A percentile compares a stretch with the other conserved stretches of the same genome.
Conservation (phyloP, 2,113 vertebrate species). For the Corythoichthys haematopterus region DNA sequence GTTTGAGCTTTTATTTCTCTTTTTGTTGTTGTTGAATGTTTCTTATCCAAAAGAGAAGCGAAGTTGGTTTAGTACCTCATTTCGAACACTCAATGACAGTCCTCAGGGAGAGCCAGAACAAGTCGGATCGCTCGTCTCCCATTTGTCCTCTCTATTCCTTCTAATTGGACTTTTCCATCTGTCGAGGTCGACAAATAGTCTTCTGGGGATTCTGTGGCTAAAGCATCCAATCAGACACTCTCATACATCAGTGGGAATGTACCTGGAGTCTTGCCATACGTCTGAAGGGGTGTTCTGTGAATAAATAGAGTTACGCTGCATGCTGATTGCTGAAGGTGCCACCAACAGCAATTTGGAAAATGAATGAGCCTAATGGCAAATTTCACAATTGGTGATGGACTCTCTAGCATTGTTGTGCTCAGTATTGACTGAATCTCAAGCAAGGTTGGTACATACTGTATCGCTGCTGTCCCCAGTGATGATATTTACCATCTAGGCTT, state of each 20-base stretch:
- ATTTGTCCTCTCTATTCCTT: slow-evolving; percentile 48
- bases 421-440: slow-evolving; percentile 30
- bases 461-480: slow-evolving; percentile 13
- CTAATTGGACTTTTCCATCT: slow-evolving; percentile 72
- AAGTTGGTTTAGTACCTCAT: slow-evolving; percentile 35
- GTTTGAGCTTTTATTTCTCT: slow-evolving; percentile 9
- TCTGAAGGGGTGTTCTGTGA: slow-evolving; percentile 24
- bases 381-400: slow-evolving; percentile 37
- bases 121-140: slow-evolving; percentile 35
- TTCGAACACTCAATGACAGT: slow-evolving; percentile 35
- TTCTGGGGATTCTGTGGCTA: slow-evolving; percentile 48
- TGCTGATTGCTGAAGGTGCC: slow-evolving; percentile 31
- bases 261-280: slow-evolving; percentile 40
- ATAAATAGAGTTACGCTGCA: slow-evolving; percentile 41
- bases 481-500: slow-evolving; percentile 12
- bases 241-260: slow-evolving; percentile 47
- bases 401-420: slow-evolving; percentile 28
- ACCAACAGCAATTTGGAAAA: slow-evolving; percentile 27
- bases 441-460: slow-evolving; percentile 19
- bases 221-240: slow-evolving; percentile 60
- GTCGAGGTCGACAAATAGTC: slow-evolving; percentile 55
- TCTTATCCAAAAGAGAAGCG: slow-evolving; percentile 16
- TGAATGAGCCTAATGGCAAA: slow-evolving; percentile 33
- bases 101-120: slow-evolving; percentile 37
- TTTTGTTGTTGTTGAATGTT: slow-evolving; percentile 9